Base-by-base conservation (phyloP, 1,140 invertebrate genomes). In the Ectropis grisescens region DNA sequence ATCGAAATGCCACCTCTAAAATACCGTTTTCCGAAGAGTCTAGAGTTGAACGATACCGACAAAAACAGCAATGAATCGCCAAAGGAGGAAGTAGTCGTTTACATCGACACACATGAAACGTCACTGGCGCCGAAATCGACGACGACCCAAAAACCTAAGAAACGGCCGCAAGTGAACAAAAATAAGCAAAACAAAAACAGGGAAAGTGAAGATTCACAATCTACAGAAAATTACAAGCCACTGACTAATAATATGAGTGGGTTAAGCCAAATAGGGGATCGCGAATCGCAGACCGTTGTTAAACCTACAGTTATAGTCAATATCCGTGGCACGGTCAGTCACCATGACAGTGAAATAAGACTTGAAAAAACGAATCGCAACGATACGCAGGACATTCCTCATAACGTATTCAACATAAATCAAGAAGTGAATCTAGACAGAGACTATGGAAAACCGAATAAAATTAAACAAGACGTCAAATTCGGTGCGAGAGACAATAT, bases 261-360 rank as follows among this genome's bases (percentile, higher is more conserved):
- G 7, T 60, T 71, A 34, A 83, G 79, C 45, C 78, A 83, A 42
- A 81, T 83, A 2, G 81, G 81, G 1, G 60, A 83, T 37, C 59
- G 79, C 11, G 76, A 83, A 50, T 67, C 68, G 7, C 78, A 83
- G 58, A 81, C 74, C 12, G 75, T 83, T 0, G 61, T 83, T 0
- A 82, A 81, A 39, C 81, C 81, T 0, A 82, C 76, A 0, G 75
- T 82, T 1, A 81, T 83, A 10, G 72, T 83, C 0, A 83, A 83
- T 33, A 66, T 83, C 27, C 50, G 79, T 30, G 79, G 78, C 2
- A 64, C 72, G 1, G 59, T 81, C 8, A 68, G 46, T 16, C 57
- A 82, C 15, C 57, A 47, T 40, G 76, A 80, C 11, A 72, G 70
- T 33, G 76, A 80, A 9, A 68, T 81, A 13, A 61, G 51, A 38